Base-by-base conservation (phyloP, 2,113 vertebrate genomes). In the Oostethus manadensis region DNA sequence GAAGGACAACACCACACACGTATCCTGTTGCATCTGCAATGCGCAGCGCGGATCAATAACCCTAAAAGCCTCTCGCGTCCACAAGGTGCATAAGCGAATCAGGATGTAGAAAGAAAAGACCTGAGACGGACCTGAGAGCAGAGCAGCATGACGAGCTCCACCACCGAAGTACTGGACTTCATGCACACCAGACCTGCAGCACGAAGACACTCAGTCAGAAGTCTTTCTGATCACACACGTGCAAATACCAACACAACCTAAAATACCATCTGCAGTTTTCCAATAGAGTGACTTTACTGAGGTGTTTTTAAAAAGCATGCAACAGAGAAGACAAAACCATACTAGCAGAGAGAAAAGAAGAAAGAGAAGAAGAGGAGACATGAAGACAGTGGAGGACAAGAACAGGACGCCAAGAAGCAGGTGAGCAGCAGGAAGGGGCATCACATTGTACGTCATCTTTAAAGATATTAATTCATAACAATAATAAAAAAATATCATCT, bases 91-190 rank as follows among this genome's bases (percentile, higher is more conserved):
- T 26, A 26, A 26, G 23, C 23, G 7, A 33, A 33, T 33, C 29
- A 33, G 29, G 29, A 33, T 8, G 7, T 33, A 33, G 29, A 7
- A 33, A 33, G 20, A 8, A 48, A 48, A 20, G 47, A 26, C 22
- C 14, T 50, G 13, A 50, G 21, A 14, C 46, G 33, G 85, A 99
- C 96, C 94, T 99, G 96, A 65, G 96, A 99, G 85, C 96, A 99
- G 68, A 99, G 93, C 86, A 99, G 90, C 96, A 99, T 99, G 20
- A 99, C 96, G 2, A 99, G 91, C 83, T 99, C 96, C 66, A 99
- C 96, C 75, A 99, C 96, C 0, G 96, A 98, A 0, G 96, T 98
- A 83, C 96, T 99, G 1, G 96, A 99, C 84, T 99, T 99, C 96
- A 99, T 99, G 55, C 96, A 99, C 56, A 99, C 96, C 46, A 98